phyloP scores from a whole-genome alignment of 2,113 vertebrate species.

The Aptenodytes patagonicus region DNA sequence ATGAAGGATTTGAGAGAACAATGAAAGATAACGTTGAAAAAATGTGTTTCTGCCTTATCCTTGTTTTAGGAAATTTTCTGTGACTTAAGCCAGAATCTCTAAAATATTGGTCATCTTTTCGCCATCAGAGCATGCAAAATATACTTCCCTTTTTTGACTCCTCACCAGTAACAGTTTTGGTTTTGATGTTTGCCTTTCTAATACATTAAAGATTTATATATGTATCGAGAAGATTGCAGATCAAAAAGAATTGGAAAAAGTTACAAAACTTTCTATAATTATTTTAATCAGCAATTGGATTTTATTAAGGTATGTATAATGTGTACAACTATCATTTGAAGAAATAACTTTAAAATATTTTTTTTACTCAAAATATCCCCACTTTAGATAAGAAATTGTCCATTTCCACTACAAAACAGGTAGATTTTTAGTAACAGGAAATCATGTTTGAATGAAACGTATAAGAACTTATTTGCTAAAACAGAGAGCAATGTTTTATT shows the following conservation, averaged over 20 bases:
- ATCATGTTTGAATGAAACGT: neutral
- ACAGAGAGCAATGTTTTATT: neutral
- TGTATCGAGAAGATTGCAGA: neutral
- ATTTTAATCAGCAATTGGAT: neutral
- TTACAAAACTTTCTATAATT: neutral
- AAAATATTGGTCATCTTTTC: neutral
- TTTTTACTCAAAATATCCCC: neutral
- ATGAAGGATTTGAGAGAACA: neutral
- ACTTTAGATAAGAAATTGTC: neutral
- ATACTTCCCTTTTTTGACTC: neutral
- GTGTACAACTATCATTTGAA: neutral
- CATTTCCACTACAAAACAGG: neutral
- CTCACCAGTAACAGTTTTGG: neutral
- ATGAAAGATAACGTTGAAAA: neutral
- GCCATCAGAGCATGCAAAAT: neutral
- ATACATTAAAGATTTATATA: neutral
- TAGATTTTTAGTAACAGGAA: neutral
- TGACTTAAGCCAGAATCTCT: neutral
- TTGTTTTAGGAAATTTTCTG: neutral
- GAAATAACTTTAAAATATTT: neutral
- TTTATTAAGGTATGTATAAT: neutral
- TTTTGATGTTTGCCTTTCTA: neutral
- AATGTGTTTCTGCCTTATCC: neutral
- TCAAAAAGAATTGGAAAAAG: neutral
- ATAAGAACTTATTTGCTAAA: neutral